Conservation (phyloP, 30 jellyfish, hydroid and myxozoan genomes). For the Morbakka virulenta region DNA sequence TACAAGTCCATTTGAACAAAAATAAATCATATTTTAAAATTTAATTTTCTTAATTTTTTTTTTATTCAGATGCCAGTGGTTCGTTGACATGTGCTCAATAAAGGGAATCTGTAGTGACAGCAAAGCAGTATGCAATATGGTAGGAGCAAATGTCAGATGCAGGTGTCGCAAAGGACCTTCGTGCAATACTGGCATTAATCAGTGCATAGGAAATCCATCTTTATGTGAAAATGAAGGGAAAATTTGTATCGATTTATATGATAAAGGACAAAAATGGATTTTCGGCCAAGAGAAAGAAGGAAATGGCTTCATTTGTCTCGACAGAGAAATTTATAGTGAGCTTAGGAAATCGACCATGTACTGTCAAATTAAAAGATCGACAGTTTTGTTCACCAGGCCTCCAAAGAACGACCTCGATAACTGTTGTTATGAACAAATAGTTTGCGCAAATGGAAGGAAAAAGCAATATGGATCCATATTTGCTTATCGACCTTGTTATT, state of each 20-base stretch:
- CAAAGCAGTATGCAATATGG: not conserved
- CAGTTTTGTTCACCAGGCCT: not conserved
- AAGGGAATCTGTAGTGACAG: not conserved
- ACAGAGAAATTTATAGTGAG: not conserved
- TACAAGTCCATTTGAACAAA: too few species aligned
- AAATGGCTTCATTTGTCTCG: slow-evolving; percentile 44
- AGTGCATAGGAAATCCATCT: slow-evolving; percentile 41
- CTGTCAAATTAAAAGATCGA: slow-evolving; percentile 31
- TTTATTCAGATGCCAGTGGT: slow-evolving; percentile 61
- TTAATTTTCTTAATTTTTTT: too few species aligned
- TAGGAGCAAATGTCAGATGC: slow-evolving; percentile 9
- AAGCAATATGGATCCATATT: slow-evolving; percentile 29
- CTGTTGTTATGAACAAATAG: slow-evolving; percentile 46
- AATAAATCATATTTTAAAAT: too few species aligned
- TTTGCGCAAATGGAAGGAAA: slow-evolving; percentile 14
- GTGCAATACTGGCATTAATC: slow-evolving; percentile 21
- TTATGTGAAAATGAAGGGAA: slow-evolving; percentile 29
- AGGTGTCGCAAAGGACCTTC: not conserved
- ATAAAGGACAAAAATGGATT: slow-evolving; percentile 18
- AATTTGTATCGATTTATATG: slow-evolving; percentile 41
- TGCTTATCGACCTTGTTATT: slow-evolving; percentile 56
- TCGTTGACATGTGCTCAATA: slow-evolving; percentile 32
- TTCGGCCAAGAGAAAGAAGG: slow-evolving; percentile 23
- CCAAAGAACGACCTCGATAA: slow-evolving; percentile 35
- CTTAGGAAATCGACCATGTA: slow-evolving; percentile 11